Conservation (phyloP, 2,797 vertebrate genomes). For the Pygocentrus nattereri region DNA sequence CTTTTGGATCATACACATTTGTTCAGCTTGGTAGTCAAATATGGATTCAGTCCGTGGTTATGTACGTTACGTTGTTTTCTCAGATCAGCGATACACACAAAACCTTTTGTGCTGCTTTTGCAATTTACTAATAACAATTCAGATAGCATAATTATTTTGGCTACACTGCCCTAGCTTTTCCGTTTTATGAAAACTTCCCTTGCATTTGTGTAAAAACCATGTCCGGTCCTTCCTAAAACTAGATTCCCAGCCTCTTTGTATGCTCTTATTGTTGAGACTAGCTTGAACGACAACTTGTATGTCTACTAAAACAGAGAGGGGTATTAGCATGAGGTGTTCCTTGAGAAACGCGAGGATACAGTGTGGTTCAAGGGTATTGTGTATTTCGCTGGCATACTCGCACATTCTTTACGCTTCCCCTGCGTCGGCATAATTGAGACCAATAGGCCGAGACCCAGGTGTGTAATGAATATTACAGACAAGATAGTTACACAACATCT, state of each 20-base stretch:
- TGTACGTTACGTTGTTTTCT: constrained; percentile 10
- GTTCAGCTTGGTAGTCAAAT: constrained; percentile 14
- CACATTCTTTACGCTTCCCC: constrained; percentile 29
- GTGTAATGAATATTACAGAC: constrained; percentile 75
- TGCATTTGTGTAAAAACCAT: constrained; percentile 37
- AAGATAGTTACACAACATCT: constrained; percentile 80
- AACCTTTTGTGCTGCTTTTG: not conserved
- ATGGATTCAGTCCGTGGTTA: not conserved
- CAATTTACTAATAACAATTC: constrained; percentile 26
- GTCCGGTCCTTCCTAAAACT: constrained; percentile 39
- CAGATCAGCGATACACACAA: constrained; percentile 34
- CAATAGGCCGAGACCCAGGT: constrained; percentile 63
- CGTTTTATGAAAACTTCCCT: constrained; percentile 30
- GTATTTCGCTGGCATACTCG: constrained; percentile 39
- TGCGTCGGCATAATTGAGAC: constrained; percentile 48
- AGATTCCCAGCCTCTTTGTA: constrained; percentile 28
- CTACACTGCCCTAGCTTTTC: constrained; percentile 41
- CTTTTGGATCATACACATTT: not conserved
- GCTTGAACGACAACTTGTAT: constrained; percentile 43
- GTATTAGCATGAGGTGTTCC: constrained; percentile 38
- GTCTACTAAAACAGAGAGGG: constrained; percentile 16
- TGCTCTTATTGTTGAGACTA: constrained; percentile 52
- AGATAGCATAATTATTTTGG: constrained; percentile 41
- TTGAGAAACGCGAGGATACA: constrained; percentile 43
- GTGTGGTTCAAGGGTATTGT: constrained; percentile 25